Conservation (phyloP, 2,888 invertebrate species). For the Aquatica leii region DNA sequence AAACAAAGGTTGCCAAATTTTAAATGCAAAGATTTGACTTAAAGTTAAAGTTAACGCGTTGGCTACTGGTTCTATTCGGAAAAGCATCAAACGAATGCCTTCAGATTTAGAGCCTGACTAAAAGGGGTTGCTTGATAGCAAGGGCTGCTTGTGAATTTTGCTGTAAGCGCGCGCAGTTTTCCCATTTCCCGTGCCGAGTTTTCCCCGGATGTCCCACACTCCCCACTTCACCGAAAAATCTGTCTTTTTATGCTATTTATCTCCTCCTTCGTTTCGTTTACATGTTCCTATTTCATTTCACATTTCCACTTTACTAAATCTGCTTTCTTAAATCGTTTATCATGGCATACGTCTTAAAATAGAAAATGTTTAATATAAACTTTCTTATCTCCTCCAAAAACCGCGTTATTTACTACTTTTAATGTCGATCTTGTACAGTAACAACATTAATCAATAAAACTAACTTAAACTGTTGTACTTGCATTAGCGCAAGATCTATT, state of each 20-base stretch:
- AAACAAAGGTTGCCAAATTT: neutral
- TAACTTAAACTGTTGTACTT: too few relatives aligned
- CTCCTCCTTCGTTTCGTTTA: conserved; percentile 55
- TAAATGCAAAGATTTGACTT: neutral
- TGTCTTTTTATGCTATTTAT: conserved; percentile 56
- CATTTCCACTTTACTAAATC: conserved; percentile 56
- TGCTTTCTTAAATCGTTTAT: conserved; percentile 54
- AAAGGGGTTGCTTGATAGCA: conserved; percentile 49
- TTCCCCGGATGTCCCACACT: conserved; percentile 48
- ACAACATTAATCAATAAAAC: too few relatives aligned
- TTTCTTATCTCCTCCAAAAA: conserved; percentile 6
- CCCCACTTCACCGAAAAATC: conserved; percentile 49
- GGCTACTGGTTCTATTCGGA: conserved; percentile 5
- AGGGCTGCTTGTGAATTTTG: conserved; percentile 46
- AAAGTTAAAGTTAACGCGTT: neutral
- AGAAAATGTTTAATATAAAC: conserved; percentile 17
- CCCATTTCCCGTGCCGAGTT: conserved; percentile 48
- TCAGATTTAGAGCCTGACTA: conserved; percentile 49
- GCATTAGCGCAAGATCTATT: too few relatives aligned
- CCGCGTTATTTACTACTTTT: neutral
- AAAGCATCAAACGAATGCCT: conserved; percentile 35
- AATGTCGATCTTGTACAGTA: neutral
- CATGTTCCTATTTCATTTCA: conserved; percentile 56
- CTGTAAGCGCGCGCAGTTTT: conserved; percentile 49
- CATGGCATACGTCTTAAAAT: conserved; percentile 43